A percentile compares a stretch with the other conserved stretches of the same genome.
Evolutionary conservation across 2,888 invertebrate genomes (phyloP).

Genomic region (Eupelmus urozonus): DNA sequence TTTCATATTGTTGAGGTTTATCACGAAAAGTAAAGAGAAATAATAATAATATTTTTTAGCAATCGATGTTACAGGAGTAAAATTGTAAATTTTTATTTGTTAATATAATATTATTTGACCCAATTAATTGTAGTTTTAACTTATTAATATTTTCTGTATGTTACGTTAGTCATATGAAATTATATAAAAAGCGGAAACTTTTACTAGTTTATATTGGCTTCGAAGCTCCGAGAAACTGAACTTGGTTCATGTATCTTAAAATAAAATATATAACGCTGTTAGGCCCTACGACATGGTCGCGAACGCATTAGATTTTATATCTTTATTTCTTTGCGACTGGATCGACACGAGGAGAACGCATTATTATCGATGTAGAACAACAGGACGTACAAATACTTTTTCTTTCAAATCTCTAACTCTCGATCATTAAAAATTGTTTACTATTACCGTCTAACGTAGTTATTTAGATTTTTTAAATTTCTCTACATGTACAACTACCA

Average conservation of each 20-base stretch:
- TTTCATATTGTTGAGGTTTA: no score
- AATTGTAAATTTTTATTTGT: no score
- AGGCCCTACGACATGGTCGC: slow-evolving; percentile 45
- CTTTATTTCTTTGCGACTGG: slow-evolving; percentile 27
- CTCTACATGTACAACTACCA: slow-evolving; percentile 20
- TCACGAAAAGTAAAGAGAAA: no score
- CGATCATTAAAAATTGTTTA: slow-evolving; percentile 27
- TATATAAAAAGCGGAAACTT: no score
- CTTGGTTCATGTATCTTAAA: slow-evolving; percentile 19
- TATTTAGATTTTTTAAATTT: no score
- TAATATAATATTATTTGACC: no score
- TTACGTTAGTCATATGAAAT: no score
- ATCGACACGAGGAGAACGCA: slow-evolving; percentile 55
- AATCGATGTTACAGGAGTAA: no score
- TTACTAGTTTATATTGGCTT: not conserved
- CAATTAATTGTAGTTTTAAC: no score
- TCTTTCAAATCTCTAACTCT: slow-evolving; percentile 11
- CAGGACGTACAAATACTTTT: slow-evolving; percentile 53
- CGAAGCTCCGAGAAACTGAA: not conserved
- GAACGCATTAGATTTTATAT: slow-evolving; percentile 25
- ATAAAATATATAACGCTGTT: slow-evolving; percentile 34
- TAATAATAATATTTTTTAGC: no score
- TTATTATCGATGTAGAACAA: slow-evolving; percentile 54
- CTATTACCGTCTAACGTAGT: slow-evolving; percentile 1
- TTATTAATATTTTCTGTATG: no score